Evolutionary conservation across 64 coral and sea anemone species (phyloP), one percentile per base, ranked within the genome.

Genomic region (Actinia equina): DNA sequence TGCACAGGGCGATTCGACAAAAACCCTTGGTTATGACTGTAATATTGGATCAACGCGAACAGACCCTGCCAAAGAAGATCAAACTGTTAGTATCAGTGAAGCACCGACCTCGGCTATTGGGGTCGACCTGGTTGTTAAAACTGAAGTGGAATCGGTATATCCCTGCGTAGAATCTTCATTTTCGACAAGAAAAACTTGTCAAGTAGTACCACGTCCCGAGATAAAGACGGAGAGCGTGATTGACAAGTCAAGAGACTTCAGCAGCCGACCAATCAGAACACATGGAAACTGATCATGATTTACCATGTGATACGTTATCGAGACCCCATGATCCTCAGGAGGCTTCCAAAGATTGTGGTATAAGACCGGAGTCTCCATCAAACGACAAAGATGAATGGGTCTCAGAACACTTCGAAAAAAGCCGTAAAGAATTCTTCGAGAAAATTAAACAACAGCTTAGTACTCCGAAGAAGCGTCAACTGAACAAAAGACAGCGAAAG

Each of bases 401-500:
- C 45, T 44, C 42, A 5, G 78, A 81, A 25, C 78, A 81, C 27
- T 44, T 45, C 22, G 74, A 86, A 13, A 62, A 61, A 80, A 69
- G 65, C 10, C 89, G 71, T 23, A 60, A 41, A 42, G 94, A 90
- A 80, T 64, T 84, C 41, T 44, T 85, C 20, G 88, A 87, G 42
- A 97, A 91, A 27, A 69, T 84, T 2, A 93, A 90, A 25, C 87
- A 92, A 19, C 60, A 88, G 23, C 54, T 84, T 20, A 52, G 60
- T 71, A 52, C 84, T 15, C 55, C 64, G 57, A 92, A 90, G 60
- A 84, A 87, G 63, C 59, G 62, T 10, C 52, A 84, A 44, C 84
- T 70, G 17, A 77, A 77, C 52, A 78, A 78, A 62, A 96, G 93
- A 90, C 77, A 86, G 27, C 60, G 62, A 18, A 92, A 92, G 52